phyloP scores from a whole-genome alignment of 2,888 invertebrate species.

The Sthenelais limicola region DNA sequence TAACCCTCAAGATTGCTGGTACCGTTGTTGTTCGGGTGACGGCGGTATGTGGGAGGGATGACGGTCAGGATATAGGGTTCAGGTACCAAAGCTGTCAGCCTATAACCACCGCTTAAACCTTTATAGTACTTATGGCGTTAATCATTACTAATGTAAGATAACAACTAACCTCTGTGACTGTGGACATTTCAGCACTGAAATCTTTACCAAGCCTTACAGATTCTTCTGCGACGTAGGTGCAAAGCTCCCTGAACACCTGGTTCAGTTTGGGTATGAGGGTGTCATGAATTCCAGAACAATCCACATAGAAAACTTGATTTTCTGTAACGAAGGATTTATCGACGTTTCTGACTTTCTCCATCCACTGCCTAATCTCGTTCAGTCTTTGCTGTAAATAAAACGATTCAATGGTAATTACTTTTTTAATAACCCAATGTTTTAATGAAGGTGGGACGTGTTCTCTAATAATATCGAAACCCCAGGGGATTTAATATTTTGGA shows the following conservation, averaged over 20 bases:
- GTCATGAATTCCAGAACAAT: slow-evolving; percentile 66
- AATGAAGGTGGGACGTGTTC: too few species aligned
- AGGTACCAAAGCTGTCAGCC: too few species aligned
- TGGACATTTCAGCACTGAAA: slow-evolving; percentile 65
- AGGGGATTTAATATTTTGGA: too few species aligned
- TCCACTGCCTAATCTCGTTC: slow-evolving; percentile 68
- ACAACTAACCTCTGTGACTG: slow-evolving; percentile 58
- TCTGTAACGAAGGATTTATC: slow-evolving; percentile 64
- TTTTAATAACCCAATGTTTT: too few species aligned
- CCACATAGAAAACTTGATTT: slow-evolving; percentile 65
- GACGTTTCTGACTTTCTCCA: slow-evolving; percentile 66
- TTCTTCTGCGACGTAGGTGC: slow-evolving; percentile 67
- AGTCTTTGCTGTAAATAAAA: slow-evolving; percentile 65
- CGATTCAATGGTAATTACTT: too few species aligned
- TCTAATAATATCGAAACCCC: too few species aligned
- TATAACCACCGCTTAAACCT: too few species aligned
- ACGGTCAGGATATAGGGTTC: too few species aligned
- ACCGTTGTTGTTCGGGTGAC: too few species aligned
- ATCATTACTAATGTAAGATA: neutral
- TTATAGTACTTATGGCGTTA: neutral
- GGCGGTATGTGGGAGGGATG: too few species aligned
- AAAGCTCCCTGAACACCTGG: slow-evolving; percentile 64
- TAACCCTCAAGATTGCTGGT: too few species aligned
- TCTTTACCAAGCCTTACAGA: slow-evolving; percentile 58
- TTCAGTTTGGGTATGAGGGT: slow-evolving; percentile 64